phyloP scores from a whole-genome alignment of 2,113 vertebrate genomes.

The Apus apus region DNA sequence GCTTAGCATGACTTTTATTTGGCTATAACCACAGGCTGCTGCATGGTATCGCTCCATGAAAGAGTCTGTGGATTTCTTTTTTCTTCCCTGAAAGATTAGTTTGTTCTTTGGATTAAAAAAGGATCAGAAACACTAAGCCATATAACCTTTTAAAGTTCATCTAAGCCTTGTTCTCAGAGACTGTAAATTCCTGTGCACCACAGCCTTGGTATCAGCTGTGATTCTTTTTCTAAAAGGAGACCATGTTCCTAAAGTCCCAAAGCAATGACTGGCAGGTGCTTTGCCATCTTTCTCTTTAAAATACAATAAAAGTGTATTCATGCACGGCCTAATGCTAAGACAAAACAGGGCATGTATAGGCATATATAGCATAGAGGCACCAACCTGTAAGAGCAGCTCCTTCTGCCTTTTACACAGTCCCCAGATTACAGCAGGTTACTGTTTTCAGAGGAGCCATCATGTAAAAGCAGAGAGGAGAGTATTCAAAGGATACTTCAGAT shows the following conservation, averaged over 20 bases:
- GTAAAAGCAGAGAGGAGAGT: background rate
- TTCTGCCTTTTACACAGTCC: background rate
- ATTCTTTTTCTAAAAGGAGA: background rate
- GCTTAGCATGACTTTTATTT: constrained; percentile 56
- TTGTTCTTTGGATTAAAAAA: constrained; percentile 30
- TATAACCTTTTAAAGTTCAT: background rate
- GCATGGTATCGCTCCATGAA: background rate
- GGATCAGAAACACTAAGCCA: background rate
- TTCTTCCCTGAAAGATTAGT: constrained; percentile 10
- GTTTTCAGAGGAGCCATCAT: background rate
- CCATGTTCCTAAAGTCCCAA: background rate
- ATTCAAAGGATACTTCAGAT: background rate
- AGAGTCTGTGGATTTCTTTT: background rate
- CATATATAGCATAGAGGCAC: background rate
- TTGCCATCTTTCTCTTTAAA: background rate
- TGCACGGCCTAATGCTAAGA: background rate
- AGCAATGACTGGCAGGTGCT: background rate
- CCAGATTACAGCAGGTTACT: background rate
- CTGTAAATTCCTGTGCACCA: background rate
- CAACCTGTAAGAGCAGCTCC: background rate
- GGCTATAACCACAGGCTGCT: background rate
- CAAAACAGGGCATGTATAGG: background rate
- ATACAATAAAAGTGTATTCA: background rate
- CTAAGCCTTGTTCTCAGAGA: background rate
- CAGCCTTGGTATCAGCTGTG: background rate